Evolutionary conservation across 2,888 invertebrate species (phyloP), one percentile per base, ranked within the genome.

Genomic region (Protodeltote pygarga): DNA sequence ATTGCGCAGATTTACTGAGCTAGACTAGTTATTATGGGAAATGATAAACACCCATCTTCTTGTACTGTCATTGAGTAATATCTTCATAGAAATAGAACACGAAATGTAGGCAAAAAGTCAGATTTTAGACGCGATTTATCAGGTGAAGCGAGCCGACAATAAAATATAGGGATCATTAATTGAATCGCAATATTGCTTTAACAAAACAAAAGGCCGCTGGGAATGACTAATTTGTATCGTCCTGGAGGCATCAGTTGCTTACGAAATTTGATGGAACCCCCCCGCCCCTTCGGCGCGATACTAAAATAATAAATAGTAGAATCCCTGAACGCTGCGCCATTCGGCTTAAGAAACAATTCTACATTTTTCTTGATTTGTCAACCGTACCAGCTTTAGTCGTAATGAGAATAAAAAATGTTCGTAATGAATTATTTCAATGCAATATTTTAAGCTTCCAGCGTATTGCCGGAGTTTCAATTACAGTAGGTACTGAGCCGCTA

Each of bases 111-210:
- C 72, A 71, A 71, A 74, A 76, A 79, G 75, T 77, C 75, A 77
- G 71, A 79, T 75, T 77, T 65, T 75, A 71, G 62, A 58, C 60
- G 54, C 68, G 65, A 84, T 86, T 82, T 81, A 77, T 86, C 79
- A 84, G 77, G 76, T 81, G 75, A 70, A 78, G 76, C 80, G 74
- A 81, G 72, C 75, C 71, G 87, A 81, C 88, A 77, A 81, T 83
- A 80, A 89, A 87, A 88, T 87, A 89, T 86, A 64, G 77, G 73
- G 63, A 69, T 81, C 86, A 87, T 89, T 87, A 87, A 85, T 88
- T 82, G 77, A 85, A 88, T 87, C 79, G 76, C 81, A 84, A 85
- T 87, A 87, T 87, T 85, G 80, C 79, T 81, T 79, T 73, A 75
- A 77, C 79, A 79, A 82, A 85, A 89, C 88, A 89, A 87, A 70